These are phyloP conservation scores for Chaunax sp. DNA, from an alignment of 2,797 vertebrate genomes.

Conservation along the genomic window DNA sequence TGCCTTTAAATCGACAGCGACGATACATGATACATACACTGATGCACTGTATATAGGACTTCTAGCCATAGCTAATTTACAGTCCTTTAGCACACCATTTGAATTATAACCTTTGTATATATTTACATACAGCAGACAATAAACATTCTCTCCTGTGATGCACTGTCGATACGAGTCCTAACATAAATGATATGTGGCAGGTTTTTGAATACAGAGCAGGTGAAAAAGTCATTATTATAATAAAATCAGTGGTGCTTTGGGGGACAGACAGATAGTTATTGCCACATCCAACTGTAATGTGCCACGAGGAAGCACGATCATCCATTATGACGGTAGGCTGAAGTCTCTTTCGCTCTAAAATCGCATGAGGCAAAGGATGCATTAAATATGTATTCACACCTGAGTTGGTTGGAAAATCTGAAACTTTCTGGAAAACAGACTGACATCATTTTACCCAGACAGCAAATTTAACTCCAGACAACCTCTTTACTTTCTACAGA, in stretches of 20 bases:
- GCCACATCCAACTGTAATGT: constrained; percentile 63
- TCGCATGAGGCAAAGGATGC: constrained; percentile 52
- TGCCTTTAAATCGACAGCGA: too few relatives aligned
- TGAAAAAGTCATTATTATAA: constrained; percentile 64
- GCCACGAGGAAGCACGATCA: constrained; percentile 63
- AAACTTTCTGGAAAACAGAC: constrained; percentile 58
- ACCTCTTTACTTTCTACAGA: too few relatives aligned
- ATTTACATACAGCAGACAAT: not conserved
- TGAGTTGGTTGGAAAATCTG: constrained; percentile 60
- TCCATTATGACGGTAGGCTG: constrained; percentile 67
- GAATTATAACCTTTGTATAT: not conserved
- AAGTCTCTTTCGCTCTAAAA: constrained; percentile 54
- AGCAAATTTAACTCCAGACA: constrained; percentile 40
- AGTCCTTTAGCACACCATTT: not conserved
- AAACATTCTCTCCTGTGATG: not conserved
- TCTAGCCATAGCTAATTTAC: too few relatives aligned
- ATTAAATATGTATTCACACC: constrained; percentile 72
- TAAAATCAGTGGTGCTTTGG: constrained; percentile 65
- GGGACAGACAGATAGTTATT: constrained; percentile 64
- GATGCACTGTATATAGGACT: too few relatives aligned
- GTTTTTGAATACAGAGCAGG: constrained; percentile 49
- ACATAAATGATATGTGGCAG: constrained; percentile 43
- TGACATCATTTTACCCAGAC: constrained; percentile 24
- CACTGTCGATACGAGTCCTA: constrained; percentile 9
- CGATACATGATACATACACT: too few relatives aligned